Evolutionary conservation across 2,797 vertebrate genomes (phyloP).

Genomic region (Pangasius larnaudii): DNA sequence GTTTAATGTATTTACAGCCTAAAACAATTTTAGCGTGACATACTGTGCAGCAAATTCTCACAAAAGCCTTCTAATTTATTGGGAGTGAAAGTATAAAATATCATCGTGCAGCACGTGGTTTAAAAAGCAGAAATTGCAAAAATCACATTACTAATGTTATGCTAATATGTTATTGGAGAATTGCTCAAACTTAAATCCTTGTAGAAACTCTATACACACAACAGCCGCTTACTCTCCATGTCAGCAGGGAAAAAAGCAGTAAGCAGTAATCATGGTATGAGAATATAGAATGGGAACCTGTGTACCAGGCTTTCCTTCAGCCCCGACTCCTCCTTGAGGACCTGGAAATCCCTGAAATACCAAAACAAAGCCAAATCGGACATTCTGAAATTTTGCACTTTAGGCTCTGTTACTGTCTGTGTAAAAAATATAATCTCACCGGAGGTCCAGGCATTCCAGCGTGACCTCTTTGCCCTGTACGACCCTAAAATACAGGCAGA

Average conservation of each 20-base stretch:
- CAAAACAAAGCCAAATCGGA: slow-evolving; percentile 46
- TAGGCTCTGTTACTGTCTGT: background rate
- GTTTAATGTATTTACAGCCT: background rate
- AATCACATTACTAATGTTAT: background rate
- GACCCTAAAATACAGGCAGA: slow-evolving; percentile 65
- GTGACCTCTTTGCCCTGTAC: slow-evolving; percentile 69
- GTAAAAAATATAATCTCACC: slow-evolving; percentile 65
- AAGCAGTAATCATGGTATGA: slow-evolving; percentile 68
- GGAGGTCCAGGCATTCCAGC: slow-evolving; percentile 70
- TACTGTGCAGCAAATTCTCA: background rate
- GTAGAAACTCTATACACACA: background rate
- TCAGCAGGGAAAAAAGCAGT: background rate
- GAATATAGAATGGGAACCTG: slow-evolving; percentile 94
- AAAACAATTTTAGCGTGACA: background rate
- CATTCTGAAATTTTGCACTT: slow-evolving; percentile 20
- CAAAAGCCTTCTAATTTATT: background rate
- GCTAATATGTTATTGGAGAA: background rate
- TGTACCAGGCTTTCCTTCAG: slow-evolving; percentile 98
- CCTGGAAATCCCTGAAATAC: slow-evolving; percentile 79
- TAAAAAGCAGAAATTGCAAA: background rate
- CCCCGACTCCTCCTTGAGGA: slow-evolving; percentile 77
- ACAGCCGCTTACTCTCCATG: background rate
- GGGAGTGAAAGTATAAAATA: background rate
- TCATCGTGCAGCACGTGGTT: background rate
- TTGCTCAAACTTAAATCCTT: background rate